Percentiles rank a stretch among this genome's conserved stretches.
Conservation (phyloP, 2,113 vertebrate genomes). For the Eurypyga helias region DNA sequence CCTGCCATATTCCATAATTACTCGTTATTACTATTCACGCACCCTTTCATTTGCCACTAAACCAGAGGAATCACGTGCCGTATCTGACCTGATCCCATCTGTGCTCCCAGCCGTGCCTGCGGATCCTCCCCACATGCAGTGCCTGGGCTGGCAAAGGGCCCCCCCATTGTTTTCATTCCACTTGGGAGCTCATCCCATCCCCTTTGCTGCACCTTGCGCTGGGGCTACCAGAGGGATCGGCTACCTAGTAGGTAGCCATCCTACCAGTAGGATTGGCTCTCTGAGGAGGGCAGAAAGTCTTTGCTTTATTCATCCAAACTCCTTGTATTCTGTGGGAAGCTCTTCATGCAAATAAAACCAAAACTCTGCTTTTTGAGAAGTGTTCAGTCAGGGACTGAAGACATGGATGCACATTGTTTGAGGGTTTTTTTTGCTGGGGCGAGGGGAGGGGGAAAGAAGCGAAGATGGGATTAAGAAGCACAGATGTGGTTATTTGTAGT, state of each 20-base stretch:
- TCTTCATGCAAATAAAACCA: not conserved
- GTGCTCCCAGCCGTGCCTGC: not conserved
- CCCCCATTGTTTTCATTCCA: accelerated
- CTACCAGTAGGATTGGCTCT: accelerated
- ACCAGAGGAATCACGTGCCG: not conserved
- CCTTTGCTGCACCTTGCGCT: not conserved
- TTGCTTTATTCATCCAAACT: not conserved
- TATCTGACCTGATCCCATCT: not conserved
- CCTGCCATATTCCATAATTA: not conserved
- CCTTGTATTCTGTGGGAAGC: not conserved
- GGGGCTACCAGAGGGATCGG: not conserved
- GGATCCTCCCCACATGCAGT: not conserved
- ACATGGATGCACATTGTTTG: not conserved
- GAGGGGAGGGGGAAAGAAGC: not conserved
- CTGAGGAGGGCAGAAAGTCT: not conserved
- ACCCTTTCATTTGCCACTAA: not conserved
- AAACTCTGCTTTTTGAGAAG: not conserved
- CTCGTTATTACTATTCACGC: not conserved
- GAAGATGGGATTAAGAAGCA: not conserved
- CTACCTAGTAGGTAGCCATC: too few species aligned
- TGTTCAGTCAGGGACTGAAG: not conserved
- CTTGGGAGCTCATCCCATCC: not conserved
- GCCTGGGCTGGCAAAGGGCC: not conserved
- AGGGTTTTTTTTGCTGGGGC: not conserved
- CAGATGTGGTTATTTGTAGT: not conserved